Percentiles rank a stretch among this genome's conserved stretches.
Evolutionary conservation across 2,113 vertebrate species (phyloP).

Genomic region (Bos taurus): ARS-UCD2.0 NC_037328.1:84720501-84721000

Average conservation of each 20-base stretch:
- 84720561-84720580: background rate
- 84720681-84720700: background rate
- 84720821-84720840: background rate
- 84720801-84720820: background rate
- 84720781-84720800: background rate
- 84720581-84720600: background rate
- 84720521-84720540: background rate
- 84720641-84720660: background rate
- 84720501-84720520: background rate
- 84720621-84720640: background rate
- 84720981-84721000: slow-evolving; percentile 8
- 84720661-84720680: background rate
- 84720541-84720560: background rate
- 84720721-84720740: background rate
- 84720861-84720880: background rate
- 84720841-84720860: background rate
- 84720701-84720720: background rate
- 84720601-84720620: background rate
- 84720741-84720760: background rate
- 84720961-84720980: background rate
- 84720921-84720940: background rate
- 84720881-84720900: background rate
- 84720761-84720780: background rate
- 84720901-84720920: background rate
- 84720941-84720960: background rate